Evolutionary conservation across 2,113 vertebrate genomes (phyloP), one percentile per base, ranked within the genome.

Genomic region (Oreocharis arfaki): DNA sequence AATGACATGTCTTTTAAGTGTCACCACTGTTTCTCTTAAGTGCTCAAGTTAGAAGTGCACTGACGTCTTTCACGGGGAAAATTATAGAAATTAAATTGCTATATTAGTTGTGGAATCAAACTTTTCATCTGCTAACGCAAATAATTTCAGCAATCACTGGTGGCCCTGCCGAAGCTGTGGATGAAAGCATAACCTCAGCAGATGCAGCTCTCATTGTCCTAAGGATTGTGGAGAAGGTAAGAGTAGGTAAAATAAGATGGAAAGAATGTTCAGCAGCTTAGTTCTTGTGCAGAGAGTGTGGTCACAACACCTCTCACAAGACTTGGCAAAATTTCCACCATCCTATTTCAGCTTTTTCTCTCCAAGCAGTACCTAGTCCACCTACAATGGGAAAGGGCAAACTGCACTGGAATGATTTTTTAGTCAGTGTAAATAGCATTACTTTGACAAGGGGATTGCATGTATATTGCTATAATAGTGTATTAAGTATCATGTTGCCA

Each of bases 401-500:
- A 68, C 61, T 90, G 23, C 24, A 13, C 35, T 80, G 63, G 33
- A 9, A 24, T 90, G 53, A n/a, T 12, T 52, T 88, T 67, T 55
- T 39, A 33, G 27, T 92, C 56, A 41, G 33, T 71, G 57, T 92
- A 63, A 81, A 81, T 33, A 75, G 28, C 26, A 16, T 79, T 82
- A 11, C 20, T 57, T 75, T 5, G 4, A 50, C 39, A 65, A 21
- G 32, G 76, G 61, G 2, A 52, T 63, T 59, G 28, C 8, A 10
- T 50, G 12, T 0, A 0, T 64, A 19, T 46, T 8, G 22, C n/a
- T 63, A 1, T 59, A 75, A 55, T 13, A 63, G 28, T 11, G 3
- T 71, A 26, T 52, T 73, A 44, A 65, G 21, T 70, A 21, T 67
- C 35, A 13, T 82, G 9, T 63, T 88, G 50, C 41, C 50, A 41